A percentile compares a stretch with the other conserved stretches of the same genome.
Evolutionary conservation across 2,113 vertebrate species (phyloP).

Genomic region (Toxotes chatareus): DNA sequence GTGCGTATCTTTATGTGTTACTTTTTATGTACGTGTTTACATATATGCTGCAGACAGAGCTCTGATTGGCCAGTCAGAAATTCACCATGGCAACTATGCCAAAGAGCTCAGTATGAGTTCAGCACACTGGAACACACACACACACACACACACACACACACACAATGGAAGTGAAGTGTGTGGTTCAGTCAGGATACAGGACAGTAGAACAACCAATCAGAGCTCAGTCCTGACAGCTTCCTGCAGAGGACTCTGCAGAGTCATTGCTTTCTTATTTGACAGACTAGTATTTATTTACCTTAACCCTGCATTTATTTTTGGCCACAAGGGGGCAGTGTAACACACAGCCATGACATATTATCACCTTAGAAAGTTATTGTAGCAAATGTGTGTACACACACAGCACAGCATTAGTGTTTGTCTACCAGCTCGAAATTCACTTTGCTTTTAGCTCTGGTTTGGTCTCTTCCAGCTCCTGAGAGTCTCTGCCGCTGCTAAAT

Average conservation of each 20-base stretch:
- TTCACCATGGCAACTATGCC: conserved; percentile 66
- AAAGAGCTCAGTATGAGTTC: conserved; percentile 39
- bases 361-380: no score
- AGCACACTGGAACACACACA: conserved; percentile 15
- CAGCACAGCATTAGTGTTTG: no score
- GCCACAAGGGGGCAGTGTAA: no score
- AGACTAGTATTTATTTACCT: not conserved
- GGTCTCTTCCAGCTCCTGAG: no score
- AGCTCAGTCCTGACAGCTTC: not conserved
- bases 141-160: conserved; percentile 3
- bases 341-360: no score
- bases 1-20: conserved; percentile 11
- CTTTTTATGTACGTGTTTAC: conserved; percentile 9
- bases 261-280: not conserved
- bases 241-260: conserved; percentile 4
- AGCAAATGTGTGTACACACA: no score
- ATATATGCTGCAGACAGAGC: conserved; percentile 33
- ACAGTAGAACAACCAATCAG: conserved; percentile 11
- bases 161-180: conserved; percentile 14
- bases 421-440: no score
- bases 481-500: no score
- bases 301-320: not conserved
- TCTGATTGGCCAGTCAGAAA: conserved; percentile 60
- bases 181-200: conserved; percentile 24
- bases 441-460: no score